Percentiles rank a stretch among this genome's conserved stretches.
phyloP scores from a whole-genome alignment of 1,140 invertebrate species.

The Drosophila nikananu region DNA sequence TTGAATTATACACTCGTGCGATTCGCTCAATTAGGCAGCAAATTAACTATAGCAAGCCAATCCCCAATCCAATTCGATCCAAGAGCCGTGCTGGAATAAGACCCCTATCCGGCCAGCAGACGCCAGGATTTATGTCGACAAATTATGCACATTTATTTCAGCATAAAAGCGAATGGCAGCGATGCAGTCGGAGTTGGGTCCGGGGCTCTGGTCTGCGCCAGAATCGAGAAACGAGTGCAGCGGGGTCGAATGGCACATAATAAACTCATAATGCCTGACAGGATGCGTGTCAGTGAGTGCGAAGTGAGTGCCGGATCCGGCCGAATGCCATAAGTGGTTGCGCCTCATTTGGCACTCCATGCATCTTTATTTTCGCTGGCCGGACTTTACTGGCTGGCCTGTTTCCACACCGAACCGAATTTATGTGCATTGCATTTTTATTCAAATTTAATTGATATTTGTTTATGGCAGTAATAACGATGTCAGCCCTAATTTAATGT shows the following conservation, averaged over 20 bases:
- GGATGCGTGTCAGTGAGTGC: slow-evolving; percentile 41
- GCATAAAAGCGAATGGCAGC: slow-evolving; percentile 45
- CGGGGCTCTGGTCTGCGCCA: slow-evolving; percentile 5
- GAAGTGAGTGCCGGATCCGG: slow-evolving; percentile 25
- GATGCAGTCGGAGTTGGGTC: slow-evolving; percentile 21
- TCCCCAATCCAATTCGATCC: slow-evolving; percentile 14
- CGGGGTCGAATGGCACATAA: slow-evolving; percentile 60
- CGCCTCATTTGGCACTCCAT: slow-evolving; percentile 67
- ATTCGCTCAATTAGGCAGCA: slow-evolving; percentile 56
- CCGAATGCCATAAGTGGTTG: slow-evolving; percentile 57
- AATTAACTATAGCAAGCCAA: slow-evolving; percentile 54
- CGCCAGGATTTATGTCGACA: slow-evolving; percentile 62
- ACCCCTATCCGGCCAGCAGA: slow-evolving; percentile 15
- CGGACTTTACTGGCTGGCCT: slow-evolving; percentile 1
- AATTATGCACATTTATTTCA: slow-evolving; percentile 76
- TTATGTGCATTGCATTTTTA: slow-evolving; percentile 74
- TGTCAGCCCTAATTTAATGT: slow-evolving; percentile 51
- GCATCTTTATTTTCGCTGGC: slow-evolving; percentile 54
- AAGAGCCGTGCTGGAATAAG: slow-evolving; percentile 18
- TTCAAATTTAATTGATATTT: slow-evolving; percentile 80
- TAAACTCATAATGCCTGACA: slow-evolving; percentile 71
- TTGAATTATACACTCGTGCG: background rate
- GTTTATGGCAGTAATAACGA: slow-evolving; percentile 61
- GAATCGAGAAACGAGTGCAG: slow-evolving; percentile 28
- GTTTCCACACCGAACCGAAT: slow-evolving; percentile 18